Percentiles rank a stretch among this genome's conserved stretches.
These are phyloP conservation scores for Andricus quercusramuli DNA, from an alignment of 2,888 invertebrate species.

Conservation along the genomic window DNA sequence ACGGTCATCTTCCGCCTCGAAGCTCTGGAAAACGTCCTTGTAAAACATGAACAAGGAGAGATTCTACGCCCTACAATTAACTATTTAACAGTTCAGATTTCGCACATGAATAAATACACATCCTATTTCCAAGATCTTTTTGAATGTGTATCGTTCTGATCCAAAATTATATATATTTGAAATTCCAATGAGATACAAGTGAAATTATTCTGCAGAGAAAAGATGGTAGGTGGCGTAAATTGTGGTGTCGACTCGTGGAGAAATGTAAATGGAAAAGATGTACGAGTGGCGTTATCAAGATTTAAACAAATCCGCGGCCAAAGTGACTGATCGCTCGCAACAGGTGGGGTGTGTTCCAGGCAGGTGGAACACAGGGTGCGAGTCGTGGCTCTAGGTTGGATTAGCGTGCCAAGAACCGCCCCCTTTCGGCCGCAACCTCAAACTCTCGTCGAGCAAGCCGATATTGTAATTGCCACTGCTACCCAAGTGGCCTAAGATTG, in stretches of 20 bases:
- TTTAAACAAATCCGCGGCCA: conserved; percentile 71
- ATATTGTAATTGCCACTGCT: conserved; percentile 77
- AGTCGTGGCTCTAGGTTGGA: conserved; percentile 53
- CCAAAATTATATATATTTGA: background rate
- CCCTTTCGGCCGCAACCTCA: conserved; percentile 72
- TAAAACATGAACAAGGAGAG: conserved; percentile 60
- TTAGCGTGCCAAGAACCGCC: conserved; percentile 74
- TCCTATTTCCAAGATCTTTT: background rate
- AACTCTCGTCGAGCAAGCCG: conserved; percentile 75
- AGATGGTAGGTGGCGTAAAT: background rate
- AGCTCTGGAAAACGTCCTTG: conserved; percentile 68
- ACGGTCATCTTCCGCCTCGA: conserved; percentile 73
- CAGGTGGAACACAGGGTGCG: conserved; percentile 66
- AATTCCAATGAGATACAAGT: background rate
- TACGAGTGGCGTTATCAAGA: conserved; percentile 70
- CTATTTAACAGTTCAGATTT: conserved; percentile 50
- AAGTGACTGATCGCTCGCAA: conserved; percentile 75
- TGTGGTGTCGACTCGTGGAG: background rate
- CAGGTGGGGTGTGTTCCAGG: conserved; percentile 74
- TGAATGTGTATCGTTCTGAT: background rate
- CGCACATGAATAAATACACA: background rate
- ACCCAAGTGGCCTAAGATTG: conserved; percentile 76
- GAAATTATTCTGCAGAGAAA: background rate
- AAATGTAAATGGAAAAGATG: conserved; percentile 66
- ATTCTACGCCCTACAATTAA: conserved; percentile 64